Base-by-base conservation (phyloP, 1,140 invertebrate genomes). In the Lepidurus couesii region DNA sequence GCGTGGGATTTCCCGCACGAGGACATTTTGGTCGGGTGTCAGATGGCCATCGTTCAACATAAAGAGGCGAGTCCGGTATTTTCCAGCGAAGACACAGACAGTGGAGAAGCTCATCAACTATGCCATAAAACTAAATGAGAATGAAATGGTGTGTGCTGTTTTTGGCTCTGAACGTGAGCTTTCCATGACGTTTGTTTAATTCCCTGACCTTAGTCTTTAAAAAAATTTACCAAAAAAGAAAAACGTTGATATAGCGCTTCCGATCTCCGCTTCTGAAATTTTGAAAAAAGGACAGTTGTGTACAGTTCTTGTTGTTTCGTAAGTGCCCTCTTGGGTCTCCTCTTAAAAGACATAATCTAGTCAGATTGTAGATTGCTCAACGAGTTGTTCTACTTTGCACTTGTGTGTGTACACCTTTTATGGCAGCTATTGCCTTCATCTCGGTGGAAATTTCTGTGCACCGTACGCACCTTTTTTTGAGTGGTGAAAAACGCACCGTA, bases 1-100 rank as follows among this genome's bases (percentile, higher is more conserved):
- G 91, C 95, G 78, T 87, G 91, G 82, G 94, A 96, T 85, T 94
- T 96, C 85, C 92, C 93, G 44, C 89, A 90, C 75, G 92, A 95
- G 84, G 88, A 92, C 81, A 86, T 95, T 80, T 86, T 94, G 80
- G 91, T 95, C 75, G 88, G 76, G 16, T 65, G 53, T 65, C 53
- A 65, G 21, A 65, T 65, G 53, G 53, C 53, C 8, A 65, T 65
- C 53, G 53, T 65, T 65, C 53, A 65, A 16, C 53, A 65, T 65
- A 65, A 65, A 13, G 16, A 65, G 13, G n/a, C 8, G 53, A 65
- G 53, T 16, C 53, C 53, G 21, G 16, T 65, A 21, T 65, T 65
- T 65, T n/a, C 53, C 21, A 13, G 53, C 13, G 53, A 65, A 16
- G 16, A 65, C n/a, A 65, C 8, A 13, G 53, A 65, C 6, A n/a